Base-by-base conservation (phyloP, 2,888 invertebrate genomes). In the Philereme vetulata region DNA sequence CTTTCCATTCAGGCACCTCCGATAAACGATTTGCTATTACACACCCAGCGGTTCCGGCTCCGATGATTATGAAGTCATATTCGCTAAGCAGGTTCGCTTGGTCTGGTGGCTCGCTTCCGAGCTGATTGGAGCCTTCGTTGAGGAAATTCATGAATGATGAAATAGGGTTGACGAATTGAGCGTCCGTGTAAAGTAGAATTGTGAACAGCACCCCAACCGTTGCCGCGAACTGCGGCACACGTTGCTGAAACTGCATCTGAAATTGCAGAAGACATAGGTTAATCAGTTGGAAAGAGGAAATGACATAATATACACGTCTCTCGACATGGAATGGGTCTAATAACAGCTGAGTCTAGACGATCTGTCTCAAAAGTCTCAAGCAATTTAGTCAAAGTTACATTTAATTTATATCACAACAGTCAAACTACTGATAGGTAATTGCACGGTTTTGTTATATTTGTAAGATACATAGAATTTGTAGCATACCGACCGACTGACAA, bases 31-130 rank as follows among this genome's bases (percentile, higher is more conserved):
- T 95, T 0, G 97, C 96, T 5, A 97, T 62, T 0, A 95, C 94
- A 64, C 96, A 96, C 1, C 97, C 97, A 0, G 96, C 96, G 0
- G 96, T 96, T 3, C 97, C 97, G 0, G 96, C 96, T 1, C 97
- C 97, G 4, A 97, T 94, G 11, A 96, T 85, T 51, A 96, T 94
- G 70, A 96, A 97, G 77, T 96, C 96, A 73, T 96, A 96, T 76
- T 95, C 94, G 7, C 90, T 82, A 1, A 93, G 82, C 36, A 93
- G 71, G 34, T 78, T 82, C 0, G 76, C 79, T 34, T 93, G 86
- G 66, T 95, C 94, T 0, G 84, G 82, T 0, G 95, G 94, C 76
- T 95, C 94, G 6, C 79, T 80, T 58, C 86, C 84, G 6, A 87
- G 81, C 66, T 94, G 94, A 5, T 78, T 72, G 33, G 91, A 81